phyloP scores from a whole-genome alignment of 2,888 invertebrate species.

The Spatulosminthurus flaviceps region DNA sequence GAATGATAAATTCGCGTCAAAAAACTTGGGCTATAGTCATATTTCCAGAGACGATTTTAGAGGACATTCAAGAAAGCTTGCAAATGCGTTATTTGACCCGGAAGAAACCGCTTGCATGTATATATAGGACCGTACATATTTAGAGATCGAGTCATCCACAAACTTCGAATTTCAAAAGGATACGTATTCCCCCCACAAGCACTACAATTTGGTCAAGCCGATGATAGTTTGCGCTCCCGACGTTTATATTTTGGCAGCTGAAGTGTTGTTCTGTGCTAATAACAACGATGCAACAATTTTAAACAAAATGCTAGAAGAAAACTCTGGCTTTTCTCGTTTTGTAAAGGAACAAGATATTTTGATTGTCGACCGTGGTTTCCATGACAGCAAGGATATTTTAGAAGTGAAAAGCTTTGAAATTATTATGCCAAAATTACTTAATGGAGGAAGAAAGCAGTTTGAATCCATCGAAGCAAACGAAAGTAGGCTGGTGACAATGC shows the following conservation, averaged over 20 bases:
- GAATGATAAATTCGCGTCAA: neutral
- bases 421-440: conserved; percentile 32
- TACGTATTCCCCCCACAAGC: conserved; percentile 39
- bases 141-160: neutral
- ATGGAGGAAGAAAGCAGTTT: neutral
- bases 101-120: neutral
- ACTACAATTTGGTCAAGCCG: conserved; percentile 32
- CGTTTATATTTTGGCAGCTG: conserved; percentile 35
- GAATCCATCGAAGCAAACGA: neutral
- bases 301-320: conserved; percentile 22
- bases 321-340: neutral
- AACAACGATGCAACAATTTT: conserved; percentile 51
- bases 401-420: neutral
- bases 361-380: conserved; percentile 48
- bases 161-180: conserved; percentile 1
- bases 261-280: conserved; percentile 38
- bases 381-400: neutral
- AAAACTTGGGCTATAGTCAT: too few species aligned
- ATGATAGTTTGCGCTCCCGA: conserved; percentile 37
- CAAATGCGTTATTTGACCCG: too few species aligned
- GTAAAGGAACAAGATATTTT: conserved; percentile 5
- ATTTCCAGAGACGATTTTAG: neutral
- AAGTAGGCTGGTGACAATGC: conserved; percentile 18
- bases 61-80: neutral
- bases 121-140: neutral